phyloP scores from a whole-genome alignment of 2,888 invertebrate species.

The Rosalia funebris region DNA sequence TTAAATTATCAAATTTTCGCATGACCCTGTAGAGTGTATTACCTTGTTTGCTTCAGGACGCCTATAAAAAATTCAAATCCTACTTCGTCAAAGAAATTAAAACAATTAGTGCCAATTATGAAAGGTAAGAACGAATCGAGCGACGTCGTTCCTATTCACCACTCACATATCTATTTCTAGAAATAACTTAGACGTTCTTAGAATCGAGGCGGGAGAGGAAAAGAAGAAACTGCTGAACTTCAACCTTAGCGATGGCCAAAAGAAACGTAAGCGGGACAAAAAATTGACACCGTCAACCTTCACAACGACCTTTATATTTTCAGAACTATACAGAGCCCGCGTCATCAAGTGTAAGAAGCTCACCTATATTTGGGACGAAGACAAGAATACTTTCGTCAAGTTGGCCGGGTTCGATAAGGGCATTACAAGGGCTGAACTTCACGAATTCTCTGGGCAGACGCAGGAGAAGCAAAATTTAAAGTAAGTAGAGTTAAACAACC shows the following conservation, averaged over 20 bases:
- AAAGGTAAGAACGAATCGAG: conserved; percentile 64
- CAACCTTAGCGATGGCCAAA: conserved; percentile 49
- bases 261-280: conserved; percentile 46
- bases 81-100: conserved; percentile 73
- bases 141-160: too few species aligned
- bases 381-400: conserved; percentile 73
- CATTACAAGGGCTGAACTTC: conserved; percentile 72
- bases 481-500: conserved; percentile 59
- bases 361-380: conserved; percentile 83
- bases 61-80: conserved; percentile 78
- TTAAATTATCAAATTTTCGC: too few species aligned
- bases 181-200: background rate
- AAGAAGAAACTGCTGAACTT: conserved; percentile 27
- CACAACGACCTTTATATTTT: background rate
- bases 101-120: conserved; percentile 65
- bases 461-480: conserved; percentile 71
- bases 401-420: conserved; percentile 79
- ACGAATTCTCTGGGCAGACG: conserved; percentile 70
- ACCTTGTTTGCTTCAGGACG: too few species aligned
- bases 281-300: conserved; percentile 4
- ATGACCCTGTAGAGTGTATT: too few species aligned
- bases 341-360: conserved; percentile 85
- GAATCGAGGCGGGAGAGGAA: background rate
- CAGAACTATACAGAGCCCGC: conserved; percentile 63
- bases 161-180: too few species aligned